Base-by-base conservation (phyloP, 2,888 invertebrate genomes). In the Euplagia quadripunctaria region DNA sequence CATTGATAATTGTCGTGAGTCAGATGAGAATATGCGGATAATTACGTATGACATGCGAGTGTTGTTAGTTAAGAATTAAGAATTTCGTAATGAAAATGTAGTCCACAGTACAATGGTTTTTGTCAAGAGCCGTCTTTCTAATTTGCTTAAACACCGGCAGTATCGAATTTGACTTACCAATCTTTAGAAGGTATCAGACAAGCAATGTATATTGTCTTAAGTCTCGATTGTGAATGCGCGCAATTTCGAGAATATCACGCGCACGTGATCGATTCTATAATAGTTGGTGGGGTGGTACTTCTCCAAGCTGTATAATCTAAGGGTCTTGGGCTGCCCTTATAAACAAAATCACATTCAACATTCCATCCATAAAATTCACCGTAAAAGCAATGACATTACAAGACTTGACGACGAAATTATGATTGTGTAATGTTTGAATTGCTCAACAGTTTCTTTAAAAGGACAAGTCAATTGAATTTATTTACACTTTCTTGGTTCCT, bases 1-100 rank as follows among this genome's bases (percentile, higher is more conserved):
- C 82, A 75, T 51, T 51, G 66, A 74, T 83, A 85, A 85, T 82
- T 79, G 79, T 76, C 71, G 71, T 84, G 87, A 85, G 69, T 87
- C 85, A 85, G 72, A 71, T 73, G 51, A 78, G 75, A 77, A 78
- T 58, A 71, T 63, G 73, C 75, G 74, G 74, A 75, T 81, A 76
- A 79, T 77, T 71, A 72, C 74, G 67, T 58, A 68, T 55, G 71
- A 74, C 70, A 71, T 73, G 76, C 73, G 70, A 77, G 43, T 61
- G 63, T 66, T 73, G 64, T 65, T n/a, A 16, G 64, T 52, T 58
- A 20, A 46, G 31, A 68, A 69, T 41, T 69, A 55, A 71, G 51
- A 73, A 46, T 68, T 61, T 68, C 58, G 31, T 61, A 61, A 61
- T 31, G 5, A 61, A 14, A 31, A 31, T 1, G 14, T 12, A 14